Percentiles rank a stretch among this genome's conserved stretches.
Conservation (phyloP, 1,140 invertebrate genomes). For the Gonatopus flavifemur region DNA sequence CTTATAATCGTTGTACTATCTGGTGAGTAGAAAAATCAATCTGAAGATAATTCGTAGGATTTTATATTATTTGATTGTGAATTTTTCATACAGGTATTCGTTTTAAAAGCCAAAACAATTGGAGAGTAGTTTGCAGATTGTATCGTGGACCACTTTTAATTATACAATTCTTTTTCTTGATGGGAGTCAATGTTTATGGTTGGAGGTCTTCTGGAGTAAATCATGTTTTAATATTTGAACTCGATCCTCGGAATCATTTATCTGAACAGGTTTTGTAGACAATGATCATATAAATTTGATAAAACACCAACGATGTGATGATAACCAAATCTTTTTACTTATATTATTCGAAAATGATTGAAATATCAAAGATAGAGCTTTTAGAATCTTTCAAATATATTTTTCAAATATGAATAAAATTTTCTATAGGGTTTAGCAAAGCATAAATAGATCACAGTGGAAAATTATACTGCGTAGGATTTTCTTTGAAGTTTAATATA, state of each 20-base stretch:
- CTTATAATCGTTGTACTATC: slow-evolving; percentile 72
- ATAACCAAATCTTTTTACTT: too few relatives aligned
- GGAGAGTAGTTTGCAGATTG: slow-evolving; percentile 64
- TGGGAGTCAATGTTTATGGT: slow-evolving; percentile 87
- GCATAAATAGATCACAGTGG: too few relatives aligned
- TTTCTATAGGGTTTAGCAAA: too few relatives aligned
- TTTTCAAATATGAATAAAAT: too few relatives aligned
- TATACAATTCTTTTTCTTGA: slow-evolving; percentile 81
- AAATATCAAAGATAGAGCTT: too few relatives aligned
- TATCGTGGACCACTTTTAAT: slow-evolving; percentile 83
- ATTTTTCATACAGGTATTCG: slow-evolving; percentile 47
- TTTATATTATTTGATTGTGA: neutral
- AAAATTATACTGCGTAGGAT: too few relatives aligned
- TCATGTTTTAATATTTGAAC: slow-evolving; percentile 91
- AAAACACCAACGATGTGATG: too few relatives aligned
- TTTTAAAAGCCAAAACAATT: slow-evolving; percentile 53
- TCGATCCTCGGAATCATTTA: slow-evolving; percentile 86
- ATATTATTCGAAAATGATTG: too few relatives aligned
- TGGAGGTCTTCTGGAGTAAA: slow-evolving; percentile 90
- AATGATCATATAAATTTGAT: neutral
- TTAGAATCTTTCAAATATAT: too few relatives aligned
- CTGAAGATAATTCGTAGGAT: slow-evolving; percentile 23
- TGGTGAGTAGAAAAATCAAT: slow-evolving; percentile 60
- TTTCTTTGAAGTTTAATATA: neutral
- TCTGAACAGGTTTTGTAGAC: slow-evolving; percentile 66